Evolutionary conservation across 2,888 invertebrate species (phyloP), one percentile per base, ranked within the genome.

Genomic region (Listrodromus nycthemerus): DNA sequence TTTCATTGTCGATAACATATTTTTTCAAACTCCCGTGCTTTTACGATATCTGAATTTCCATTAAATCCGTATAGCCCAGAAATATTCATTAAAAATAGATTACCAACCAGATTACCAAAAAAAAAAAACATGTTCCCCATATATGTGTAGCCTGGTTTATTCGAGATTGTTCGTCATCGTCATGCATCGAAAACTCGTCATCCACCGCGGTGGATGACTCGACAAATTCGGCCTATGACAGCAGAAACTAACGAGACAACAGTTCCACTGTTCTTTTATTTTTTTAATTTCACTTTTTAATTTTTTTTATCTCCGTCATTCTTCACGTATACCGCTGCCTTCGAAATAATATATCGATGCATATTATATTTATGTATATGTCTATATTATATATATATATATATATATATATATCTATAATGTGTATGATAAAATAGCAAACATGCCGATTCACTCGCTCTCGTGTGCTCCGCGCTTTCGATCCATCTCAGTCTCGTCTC

Each of bases 91-190:
- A 1, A 24, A 58, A 58, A 58, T 30, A 27, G 58, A 58, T 58
- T 30, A n/a, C 30, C 13, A 6, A 6, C 13, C 27, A 27, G 27
- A n/a, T n/a, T n/a, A n/a, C n/a, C n/a, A 58, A 21, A 21, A 52
- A 52, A 10, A 48, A 30, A 45, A 73, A 61, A 41, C n/a, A 71
- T 58, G 61, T 71, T 61, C 73, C 45, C 45, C 45, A 45, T 45
- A 73, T n/a, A 7, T 45, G 61, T 45, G 48, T 24, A 7, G 37
- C 3, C 63, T 13, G 63, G 33, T n/a, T 65, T 19, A 24, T 37
- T 65, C 37, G 63, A 37, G 19, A 19, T 37, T 33, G 19, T n/a
- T 61, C 58, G 58, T 61, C 73, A 58, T 73, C 73, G 48, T 58
- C 27, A 45, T 27, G 73, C 16, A 27, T 27, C 45, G 73, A 73